Evolutionary conservation across 2,888 invertebrate genomes (phyloP).

Genomic region (Chloroclystis v-ata): DNA sequence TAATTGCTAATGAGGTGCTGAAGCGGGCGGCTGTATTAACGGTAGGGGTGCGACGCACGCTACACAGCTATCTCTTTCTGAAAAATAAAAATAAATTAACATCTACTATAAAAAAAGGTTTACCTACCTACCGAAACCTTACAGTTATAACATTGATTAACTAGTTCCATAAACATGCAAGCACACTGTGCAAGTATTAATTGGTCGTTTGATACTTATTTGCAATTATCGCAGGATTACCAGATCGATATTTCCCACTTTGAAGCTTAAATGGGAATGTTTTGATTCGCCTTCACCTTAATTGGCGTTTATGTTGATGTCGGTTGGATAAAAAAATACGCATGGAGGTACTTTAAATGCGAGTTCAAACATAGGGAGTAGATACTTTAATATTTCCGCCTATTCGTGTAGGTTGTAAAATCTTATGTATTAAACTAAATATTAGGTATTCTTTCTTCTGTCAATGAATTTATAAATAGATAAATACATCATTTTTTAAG

Average conservation of each 20-base stretch:
- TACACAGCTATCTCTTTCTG: constrained; percentile 66
- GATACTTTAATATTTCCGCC: too few species aligned
- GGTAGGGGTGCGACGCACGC: constrained; percentile 67
- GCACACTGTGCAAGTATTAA: too few species aligned
- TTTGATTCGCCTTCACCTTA: constrained; percentile 3
- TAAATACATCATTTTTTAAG: too few species aligned
- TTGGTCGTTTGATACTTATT: constrained; percentile 10
- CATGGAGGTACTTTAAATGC: too few species aligned
- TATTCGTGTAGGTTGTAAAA: too few species aligned
- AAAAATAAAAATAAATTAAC: constrained; percentile 29
- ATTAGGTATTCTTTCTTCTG: too few species aligned
- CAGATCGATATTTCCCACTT: constrained; percentile 12
- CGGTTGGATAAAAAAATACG: background rate
- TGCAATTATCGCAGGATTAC: constrained; percentile 22
- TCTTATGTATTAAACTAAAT: too few species aligned
- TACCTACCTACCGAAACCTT: background rate
- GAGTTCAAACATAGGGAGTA: too few species aligned
- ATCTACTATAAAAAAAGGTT: background rate
- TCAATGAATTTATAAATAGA: too few species aligned
- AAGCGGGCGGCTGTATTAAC: constrained; percentile 57
- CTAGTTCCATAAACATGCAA: too few species aligned
- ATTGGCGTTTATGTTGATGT: background rate
- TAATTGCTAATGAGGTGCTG: constrained; percentile 54
- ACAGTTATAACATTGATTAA: too few species aligned
- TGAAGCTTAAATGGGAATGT: constrained; percentile 1